Percentiles rank a stretch among this genome's conserved stretches.
Evolutionary conservation across 2,888 invertebrate species (phyloP).

Genomic region (Eurytoma adleriae): DNA sequence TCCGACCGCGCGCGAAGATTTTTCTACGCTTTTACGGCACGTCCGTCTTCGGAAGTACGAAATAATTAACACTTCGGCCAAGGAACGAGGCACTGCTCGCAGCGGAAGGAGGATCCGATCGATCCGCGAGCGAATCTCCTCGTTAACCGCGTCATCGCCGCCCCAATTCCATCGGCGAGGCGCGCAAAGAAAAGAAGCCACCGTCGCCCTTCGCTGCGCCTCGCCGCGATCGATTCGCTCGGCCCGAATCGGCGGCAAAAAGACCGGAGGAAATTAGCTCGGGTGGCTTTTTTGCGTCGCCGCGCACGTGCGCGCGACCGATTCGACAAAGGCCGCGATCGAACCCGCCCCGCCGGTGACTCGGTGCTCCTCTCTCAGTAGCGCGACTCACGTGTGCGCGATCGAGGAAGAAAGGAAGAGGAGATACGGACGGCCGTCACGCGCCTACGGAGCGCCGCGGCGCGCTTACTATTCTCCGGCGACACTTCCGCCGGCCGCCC

Average conservation of each 20-base stretch:
- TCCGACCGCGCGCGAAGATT: too few relatives aligned
- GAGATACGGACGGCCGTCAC: not conserved
- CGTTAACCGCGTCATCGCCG: not conserved
- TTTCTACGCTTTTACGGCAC: too few relatives aligned
- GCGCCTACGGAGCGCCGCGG: not conserved
- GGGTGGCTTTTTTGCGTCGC: not conserved
- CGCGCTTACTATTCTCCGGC: conserved; percentile 66
- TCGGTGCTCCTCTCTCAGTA: too few relatives aligned
- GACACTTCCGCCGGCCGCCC: conserved; percentile 65
- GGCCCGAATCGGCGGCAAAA: too few relatives aligned
- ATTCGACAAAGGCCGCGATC: too few relatives aligned
- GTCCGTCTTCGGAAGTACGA: too few relatives aligned
- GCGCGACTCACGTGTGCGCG: too few relatives aligned
- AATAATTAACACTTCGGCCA: not conserved
- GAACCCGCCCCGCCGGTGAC: too few relatives aligned
- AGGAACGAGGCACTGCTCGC: not conserved
- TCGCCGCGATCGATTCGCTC: too few relatives aligned
- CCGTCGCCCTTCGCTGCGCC: too few relatives aligned
- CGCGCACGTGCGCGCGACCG: not conserved
- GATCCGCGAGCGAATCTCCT: not conserved
- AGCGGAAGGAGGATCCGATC: too few relatives aligned
- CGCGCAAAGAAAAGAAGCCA: too few relatives aligned
- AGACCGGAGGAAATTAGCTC: not conserved
- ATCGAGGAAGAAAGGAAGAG: not conserved
- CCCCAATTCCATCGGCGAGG: not conserved